Percentiles rank a stretch among this genome's conserved stretches.
Conservation (phyloP, 2,797 vertebrate genomes). For the Mallotus villosus region DNA sequence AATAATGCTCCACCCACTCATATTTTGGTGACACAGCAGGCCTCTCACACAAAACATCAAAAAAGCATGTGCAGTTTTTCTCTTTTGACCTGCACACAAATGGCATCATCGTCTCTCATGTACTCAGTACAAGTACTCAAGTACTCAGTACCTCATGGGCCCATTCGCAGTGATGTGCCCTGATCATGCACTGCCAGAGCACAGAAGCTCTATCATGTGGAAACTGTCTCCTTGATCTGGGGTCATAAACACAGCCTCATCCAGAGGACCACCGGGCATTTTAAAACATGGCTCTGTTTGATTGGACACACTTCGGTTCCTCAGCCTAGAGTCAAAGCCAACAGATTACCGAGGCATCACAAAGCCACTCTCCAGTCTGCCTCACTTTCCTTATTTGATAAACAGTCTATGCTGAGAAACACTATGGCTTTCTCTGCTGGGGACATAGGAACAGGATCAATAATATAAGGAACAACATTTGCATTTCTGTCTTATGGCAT, state of each 20-base stretch:
- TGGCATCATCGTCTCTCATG: no score
- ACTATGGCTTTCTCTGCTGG: constrained; percentile 8
- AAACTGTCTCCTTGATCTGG: constrained; percentile 61
- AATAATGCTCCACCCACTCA: no score
- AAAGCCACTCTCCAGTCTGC: constrained; percentile 53
- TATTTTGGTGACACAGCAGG: no score
- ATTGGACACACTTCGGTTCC: constrained; percentile 73
- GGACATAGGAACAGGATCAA: constrained; percentile 26
- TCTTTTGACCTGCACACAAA: no score
- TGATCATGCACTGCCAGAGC: constrained; percentile 54
- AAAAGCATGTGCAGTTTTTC: no score
- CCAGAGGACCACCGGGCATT: constrained; percentile 64
- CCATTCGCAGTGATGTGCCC: constrained; percentile 6
- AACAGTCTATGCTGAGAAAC: constrained; percentile 36
- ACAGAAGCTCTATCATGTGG: constrained; percentile 51
- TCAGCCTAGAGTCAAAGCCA: constrained; percentile 57
- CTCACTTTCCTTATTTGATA: constrained; percentile 30
- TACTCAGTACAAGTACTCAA: no score
- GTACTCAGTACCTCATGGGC: no score
- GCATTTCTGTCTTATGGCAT: constrained; percentile 8
- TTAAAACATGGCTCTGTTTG: constrained; percentile 70
- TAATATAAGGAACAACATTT: constrained; percentile 19
- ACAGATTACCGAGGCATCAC: constrained; percentile 68
- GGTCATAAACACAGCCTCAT: constrained; percentile 64
- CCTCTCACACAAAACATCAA: no score